Base-by-base conservation (phyloP, 2,888 invertebrate species). In the Gerosis bhagava region DNA sequence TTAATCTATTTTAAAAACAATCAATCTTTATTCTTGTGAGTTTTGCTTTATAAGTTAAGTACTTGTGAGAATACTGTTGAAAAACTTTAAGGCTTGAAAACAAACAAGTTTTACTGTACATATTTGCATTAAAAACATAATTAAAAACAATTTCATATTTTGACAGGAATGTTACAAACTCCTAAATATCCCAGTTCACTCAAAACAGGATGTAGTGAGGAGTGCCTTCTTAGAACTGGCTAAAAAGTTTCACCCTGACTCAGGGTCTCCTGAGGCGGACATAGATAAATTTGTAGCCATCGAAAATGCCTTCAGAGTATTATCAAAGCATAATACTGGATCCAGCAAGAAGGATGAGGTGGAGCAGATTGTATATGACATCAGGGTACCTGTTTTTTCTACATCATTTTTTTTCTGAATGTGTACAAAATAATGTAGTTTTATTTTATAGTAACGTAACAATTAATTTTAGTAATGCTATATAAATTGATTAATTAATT, bases 201-300 rank as follows among this genome's bases (percentile, higher is more conserved):
- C 95, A 13, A 94, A 94, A 57, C 94, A 95, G 73, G 93, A 94
- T 63, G 91, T 91, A 15, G 91, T 96, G 5, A 90, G 94, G 41
- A 73, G 89, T 56, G 93, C 95, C 1, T 97, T 95, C 68, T 79
- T 97, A 35, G 83, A 90, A 42, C 82, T 96, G 26, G 96, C 94
- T 0, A 97, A 96, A 73, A 91, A 91, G 59, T 96, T 93, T 63
- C 97, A 97, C 76, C 97, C 97, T 0, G 97, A 97, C 65, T 94
- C 95, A 32, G 93, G 93, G 0, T 89, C 91, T 0, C 77, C 90
- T 0, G 92, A 94, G 54, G 94, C 96, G n/a, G 90, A 92, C 72
- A 89, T 91, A 32, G 90, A 91, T 22, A 94, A 93, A 71, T 97
- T 97, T 82, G 91, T 93, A 29, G 88, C 92, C 63, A 92, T 95